phyloP scores from a whole-genome alignment of 1,140 invertebrate genomes.

The Euschistus heros region DNA sequence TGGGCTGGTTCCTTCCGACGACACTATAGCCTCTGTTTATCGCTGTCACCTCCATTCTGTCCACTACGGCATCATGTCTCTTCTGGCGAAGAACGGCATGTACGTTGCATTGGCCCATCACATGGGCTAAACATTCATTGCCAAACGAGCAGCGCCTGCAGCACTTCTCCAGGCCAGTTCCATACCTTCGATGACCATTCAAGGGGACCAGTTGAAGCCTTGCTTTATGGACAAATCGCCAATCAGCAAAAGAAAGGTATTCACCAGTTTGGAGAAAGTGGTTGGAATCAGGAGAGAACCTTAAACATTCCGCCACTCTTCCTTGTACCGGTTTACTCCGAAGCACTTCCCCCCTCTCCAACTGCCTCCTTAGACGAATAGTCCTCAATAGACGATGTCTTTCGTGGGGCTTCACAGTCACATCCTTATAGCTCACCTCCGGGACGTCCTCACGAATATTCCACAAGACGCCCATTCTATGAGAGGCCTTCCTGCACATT shows the following conservation, averaged over 20 bases:
- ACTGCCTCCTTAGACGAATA: neutral
- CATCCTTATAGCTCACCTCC: neutral
- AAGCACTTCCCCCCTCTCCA: neutral
- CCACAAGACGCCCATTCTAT: neutral
- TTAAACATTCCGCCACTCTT: conserved; percentile 13
- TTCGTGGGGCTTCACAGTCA: neutral
- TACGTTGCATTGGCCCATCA: neutral
- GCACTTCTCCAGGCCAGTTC: neutral
- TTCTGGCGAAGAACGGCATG: neutral
- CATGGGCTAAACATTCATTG: neutral
- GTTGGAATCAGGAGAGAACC: neutral
- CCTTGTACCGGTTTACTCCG: conserved; percentile 21
- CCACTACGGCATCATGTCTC: conserved; percentile 1
- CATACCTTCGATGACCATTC: conserved; percentile 30
- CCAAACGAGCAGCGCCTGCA: neutral
- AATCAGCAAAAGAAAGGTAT: conserved; percentile 29
- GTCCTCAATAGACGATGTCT: neutral
- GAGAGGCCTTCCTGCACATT: neutral
- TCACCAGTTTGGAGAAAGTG: conserved; percentile 25
- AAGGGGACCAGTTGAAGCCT: conserved; percentile 26
- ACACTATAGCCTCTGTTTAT: neutral
- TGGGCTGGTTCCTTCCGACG: conserved; percentile 20
- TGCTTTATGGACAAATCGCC: conserved; percentile 31
- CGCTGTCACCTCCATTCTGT: conserved; percentile 1
- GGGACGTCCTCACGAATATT: neutral